Base-by-base conservation (phyloP, 2,797 vertebrate species). In the Eutrigla gurnardus region DNA sequence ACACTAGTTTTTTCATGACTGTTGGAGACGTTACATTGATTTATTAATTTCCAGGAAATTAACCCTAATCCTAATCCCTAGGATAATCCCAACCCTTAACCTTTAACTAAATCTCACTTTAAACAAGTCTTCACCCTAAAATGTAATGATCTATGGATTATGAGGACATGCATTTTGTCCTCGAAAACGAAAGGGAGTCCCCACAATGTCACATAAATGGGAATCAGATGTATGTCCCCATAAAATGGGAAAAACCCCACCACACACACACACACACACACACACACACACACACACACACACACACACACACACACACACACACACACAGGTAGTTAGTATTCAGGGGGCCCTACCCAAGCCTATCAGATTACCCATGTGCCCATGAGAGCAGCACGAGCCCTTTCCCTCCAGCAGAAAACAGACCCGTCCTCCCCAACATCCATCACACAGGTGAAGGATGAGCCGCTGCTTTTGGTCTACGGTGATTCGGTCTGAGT, bases 311-410 rank as follows among this genome's bases (percentile, higher is more conserved):
- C 9, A 55, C 15, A 65, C 18, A 43, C 42, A 39, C 11, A 50
- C 52, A 52, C 53, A 49, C 42, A 74, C 69, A 77, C 61, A 82
- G 69, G 80, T 88, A 86, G 68, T 81, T 86, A 73, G 79, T 85
- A 87, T 86, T 92, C 81, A 79, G 75, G 59, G 25, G 78, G 67
- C 77, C 65, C 67, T 64, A 67, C 73, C 78, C 78, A 76, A 65
- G n/a, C 71, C 75, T 82, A 76, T 86, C 80, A 85, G 67, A 87
- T 89, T 77, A 86, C 81, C 62, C 46, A 33, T 63, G 76, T 55
- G 55, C 46, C 46, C 63, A 66, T 47, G 55, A 77, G 17, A 68
- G 79, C 67, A 81, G 65, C 78, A 54, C 68, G 37, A 65, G 35
- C 45, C 60, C 32, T 14, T 52, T 62, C 54, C 39, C 57, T 59